These are phyloP conservation scores for Tipula helvola DNA, from an alignment of 2,888 invertebrate genomes.

Conservation along the genomic window DNA sequence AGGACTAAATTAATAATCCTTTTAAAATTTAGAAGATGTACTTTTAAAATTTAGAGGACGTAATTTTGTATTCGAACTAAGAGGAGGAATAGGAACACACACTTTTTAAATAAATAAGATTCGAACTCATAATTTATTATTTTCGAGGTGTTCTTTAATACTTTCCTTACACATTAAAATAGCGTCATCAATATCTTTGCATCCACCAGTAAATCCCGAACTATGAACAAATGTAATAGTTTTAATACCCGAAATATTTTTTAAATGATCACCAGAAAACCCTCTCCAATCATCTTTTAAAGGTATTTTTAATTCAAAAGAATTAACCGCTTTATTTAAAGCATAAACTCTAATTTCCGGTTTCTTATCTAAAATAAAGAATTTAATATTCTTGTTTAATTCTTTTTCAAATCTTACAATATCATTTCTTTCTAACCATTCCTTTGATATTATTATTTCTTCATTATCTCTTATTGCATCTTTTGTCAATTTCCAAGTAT, in stretches of 20 bases:
- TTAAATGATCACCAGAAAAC: slow-evolving; percentile 62
- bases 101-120: no score
- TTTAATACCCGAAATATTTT: slow-evolving; percentile 51
- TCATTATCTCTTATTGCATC: no score
- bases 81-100: no score
- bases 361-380: slow-evolving; percentile 50
- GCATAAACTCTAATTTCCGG: slow-evolving; percentile 68
- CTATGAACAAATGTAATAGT: slow-evolving; percentile 79
- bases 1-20: no score
- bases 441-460: no score
- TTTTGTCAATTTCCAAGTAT: no score
- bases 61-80: no score
- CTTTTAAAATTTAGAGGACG: no score
- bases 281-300: slow-evolving; percentile 79
- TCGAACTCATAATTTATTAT: not conserved
- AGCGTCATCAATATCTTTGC: slow-evolving; percentile 65
- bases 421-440: no score
- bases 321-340: slow-evolving; percentile 47
- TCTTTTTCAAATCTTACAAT: no score
- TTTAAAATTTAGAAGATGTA: no score
- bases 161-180: slow-evolving; percentile 72
- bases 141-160: slow-evolving; percentile 28
- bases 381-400: slow-evolving; percentile 20
- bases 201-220: slow-evolving; percentile 86
- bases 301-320: slow-evolving; percentile 65